Base-by-base conservation (phyloP, 2,797 vertebrate genomes). In the Myotis myotis region DNA sequence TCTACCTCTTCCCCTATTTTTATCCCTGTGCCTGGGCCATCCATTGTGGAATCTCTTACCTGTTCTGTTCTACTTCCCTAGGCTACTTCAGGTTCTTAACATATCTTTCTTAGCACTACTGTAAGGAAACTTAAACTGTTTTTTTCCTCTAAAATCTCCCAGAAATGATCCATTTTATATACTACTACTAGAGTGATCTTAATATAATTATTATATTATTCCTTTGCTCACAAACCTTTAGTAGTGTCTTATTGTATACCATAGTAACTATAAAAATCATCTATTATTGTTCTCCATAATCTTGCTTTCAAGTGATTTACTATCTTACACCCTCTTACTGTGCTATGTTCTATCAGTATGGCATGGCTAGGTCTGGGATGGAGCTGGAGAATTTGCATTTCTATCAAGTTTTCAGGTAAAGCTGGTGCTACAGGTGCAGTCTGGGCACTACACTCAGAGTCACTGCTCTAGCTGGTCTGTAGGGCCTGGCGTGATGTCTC, bases 151-250 rank as follows among this genome's bases (percentile, higher is more conserved):
- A 28, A 33, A 87, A 72, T 87, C 55, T 90, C 75, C n/a, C 87
- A 68, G 47, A 90, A 78, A 16, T 82, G 36, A 89, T 53, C 55
- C 38, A 86, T 76, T 87, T 75, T 92, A 78, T 78, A 49, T 2
- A 41, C 12, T 78, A 23, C 28, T 51, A 87, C 82, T 66, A 60
- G 19, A 44, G 10, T 93, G 81, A 71, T 72, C 66, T 92, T 96
- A 87, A 62, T 79, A 36, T 41, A 66, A 60, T 94, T 79, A 74
- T 68, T 87, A 38, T 60, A 60, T 81, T 76, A 96, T 89, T 93
- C 36, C 17, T 82, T 49, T 89, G 70, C 33, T 87, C 38, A 83
- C 22, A 90, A 44, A 72, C 71, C 33, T 88, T 84, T 25, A 81
- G 25, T 71, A 81, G 5, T 82, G 17, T 92, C 62, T 82, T 76